Conservation (phyloP, 2,113 vertebrate genomes). For the Chroicocephalus ridibundus region DNA sequence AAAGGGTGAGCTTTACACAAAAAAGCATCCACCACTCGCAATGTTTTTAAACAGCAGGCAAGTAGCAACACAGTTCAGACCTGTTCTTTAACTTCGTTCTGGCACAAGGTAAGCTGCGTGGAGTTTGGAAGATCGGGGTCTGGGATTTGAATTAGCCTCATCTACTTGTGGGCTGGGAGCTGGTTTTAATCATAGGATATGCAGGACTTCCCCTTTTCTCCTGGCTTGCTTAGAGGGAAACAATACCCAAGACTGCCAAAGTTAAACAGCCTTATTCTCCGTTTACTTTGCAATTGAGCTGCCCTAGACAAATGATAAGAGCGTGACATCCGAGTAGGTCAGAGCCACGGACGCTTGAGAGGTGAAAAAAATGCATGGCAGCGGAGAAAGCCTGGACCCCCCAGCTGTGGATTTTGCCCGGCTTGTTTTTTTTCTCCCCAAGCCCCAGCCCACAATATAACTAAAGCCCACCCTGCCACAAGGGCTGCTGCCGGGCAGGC, state of each 20-base stretch:
- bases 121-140: background rate
- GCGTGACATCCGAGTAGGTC: background rate
- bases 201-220: background rate
- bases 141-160: background rate
- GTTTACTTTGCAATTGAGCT: background rate
- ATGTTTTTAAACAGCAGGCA: background rate
- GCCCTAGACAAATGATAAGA: background rate
- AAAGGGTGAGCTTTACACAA: background rate
- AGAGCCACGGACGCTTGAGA: background rate
- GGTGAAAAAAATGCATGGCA: background rate
- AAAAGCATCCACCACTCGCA: background rate
- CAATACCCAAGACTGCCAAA: background rate
- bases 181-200: background rate
- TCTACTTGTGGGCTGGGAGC: background rate
- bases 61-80: background rate
- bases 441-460: accelerated
- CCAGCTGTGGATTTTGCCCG: background rate
- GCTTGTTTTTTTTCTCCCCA: background rate
- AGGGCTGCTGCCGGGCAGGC: background rate
- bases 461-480: background rate
- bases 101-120: background rate
- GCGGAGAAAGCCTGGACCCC: background rate
- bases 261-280: background rate
- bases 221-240: background rate
- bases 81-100: background rate